Evolutionary conservation across 2,888 invertebrate genomes (phyloP).

Genomic region (Andrena chrysosceles): DNA sequence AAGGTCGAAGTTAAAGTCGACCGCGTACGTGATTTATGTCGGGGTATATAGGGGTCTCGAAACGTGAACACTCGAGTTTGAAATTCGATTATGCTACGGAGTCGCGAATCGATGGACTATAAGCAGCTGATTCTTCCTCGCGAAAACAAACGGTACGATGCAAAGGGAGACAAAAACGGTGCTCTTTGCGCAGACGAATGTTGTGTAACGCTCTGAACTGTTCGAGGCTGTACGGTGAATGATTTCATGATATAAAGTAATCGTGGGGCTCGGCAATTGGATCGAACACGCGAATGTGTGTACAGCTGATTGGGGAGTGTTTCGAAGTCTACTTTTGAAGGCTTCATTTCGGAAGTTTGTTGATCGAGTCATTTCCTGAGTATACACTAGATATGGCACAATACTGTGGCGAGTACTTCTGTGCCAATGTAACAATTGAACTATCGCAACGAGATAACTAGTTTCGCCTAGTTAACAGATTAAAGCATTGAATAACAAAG

Average conservation of each 20-base stretch:
- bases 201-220: not conserved
- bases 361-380: too few species aligned
- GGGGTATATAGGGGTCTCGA: not conserved
- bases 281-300: not conserved
- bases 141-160: not conserved
- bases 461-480: too few species aligned
- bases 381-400: too few species aligned
- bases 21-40: conserved; percentile 17
- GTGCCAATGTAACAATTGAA: too few species aligned
- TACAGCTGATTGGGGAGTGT: not conserved
- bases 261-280: not conserved
- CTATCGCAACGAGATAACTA: not conserved
- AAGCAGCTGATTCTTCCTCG: not conserved
- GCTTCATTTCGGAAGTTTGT: not conserved
- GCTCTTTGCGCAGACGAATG: not conserved
- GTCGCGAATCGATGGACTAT: conserved; percentile 16
- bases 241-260: conserved; percentile 18
- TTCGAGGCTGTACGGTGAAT: not conserved
- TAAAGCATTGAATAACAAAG: too few species aligned
- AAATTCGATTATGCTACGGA: conserved; percentile 28
- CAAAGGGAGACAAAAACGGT: not conserved
- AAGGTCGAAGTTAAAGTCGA: conserved; percentile 35
- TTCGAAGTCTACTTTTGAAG: not conserved
- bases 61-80: conserved; percentile 23
- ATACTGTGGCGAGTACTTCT: too few species aligned